These are phyloP conservation scores for Fregetta grallaria DNA, from an alignment of 2,113 vertebrate genomes.

Conservation along the genomic window DNA sequence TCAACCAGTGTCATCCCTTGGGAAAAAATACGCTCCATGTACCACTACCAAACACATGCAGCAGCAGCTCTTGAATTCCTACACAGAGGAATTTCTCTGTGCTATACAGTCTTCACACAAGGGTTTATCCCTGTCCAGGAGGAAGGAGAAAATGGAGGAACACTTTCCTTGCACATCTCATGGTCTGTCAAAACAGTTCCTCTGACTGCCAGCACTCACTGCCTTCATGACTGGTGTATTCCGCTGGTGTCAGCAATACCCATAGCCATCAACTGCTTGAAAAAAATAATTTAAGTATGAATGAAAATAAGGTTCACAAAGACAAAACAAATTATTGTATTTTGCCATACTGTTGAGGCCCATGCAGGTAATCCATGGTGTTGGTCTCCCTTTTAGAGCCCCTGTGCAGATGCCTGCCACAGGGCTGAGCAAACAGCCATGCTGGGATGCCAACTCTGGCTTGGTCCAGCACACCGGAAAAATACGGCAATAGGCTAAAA, in stretches of 20 bases:
- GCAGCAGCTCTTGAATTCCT: background rate
- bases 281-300: background rate
- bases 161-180: background rate
- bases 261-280: background rate
- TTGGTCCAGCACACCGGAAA: background rate
- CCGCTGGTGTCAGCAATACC: background rate
- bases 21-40: background rate
- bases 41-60: background rate
- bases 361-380: background rate
- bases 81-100: background rate
- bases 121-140: background rate
- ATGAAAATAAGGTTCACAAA: background rate
- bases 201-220: background rate
- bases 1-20: background rate
- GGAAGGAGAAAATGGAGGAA: slow-evolving; percentile 2
- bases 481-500: background rate
- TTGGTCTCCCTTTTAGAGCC: background rate
- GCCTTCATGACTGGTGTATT: background rate
- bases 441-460: background rate
- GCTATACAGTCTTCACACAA: background rate
- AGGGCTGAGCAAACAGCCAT: background rate
- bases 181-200: slow-evolving; percentile 16
- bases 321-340: background rate
- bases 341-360: background rate
- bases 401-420: background rate